Conservation (phyloP, 2,888 invertebrate species). For the Gastrophysa polygoni region DNA sequence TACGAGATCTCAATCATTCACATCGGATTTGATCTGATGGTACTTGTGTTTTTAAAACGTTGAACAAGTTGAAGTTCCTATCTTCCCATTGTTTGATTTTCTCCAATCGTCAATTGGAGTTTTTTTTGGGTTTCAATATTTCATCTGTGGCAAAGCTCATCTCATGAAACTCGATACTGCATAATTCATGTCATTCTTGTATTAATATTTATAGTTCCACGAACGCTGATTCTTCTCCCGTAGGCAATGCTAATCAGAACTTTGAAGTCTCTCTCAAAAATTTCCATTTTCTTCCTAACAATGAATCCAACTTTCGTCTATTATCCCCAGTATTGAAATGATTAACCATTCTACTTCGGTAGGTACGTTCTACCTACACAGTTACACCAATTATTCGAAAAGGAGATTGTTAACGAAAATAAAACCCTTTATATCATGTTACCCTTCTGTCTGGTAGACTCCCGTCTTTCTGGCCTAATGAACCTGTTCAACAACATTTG, state of each 20-base stretch:
- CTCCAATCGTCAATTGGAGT: too few relatives aligned
- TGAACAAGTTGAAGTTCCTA: too few relatives aligned
- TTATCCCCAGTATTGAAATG: conserved; percentile 21
- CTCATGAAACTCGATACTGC: conserved; percentile 4
- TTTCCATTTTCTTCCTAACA: conserved; percentile 13
- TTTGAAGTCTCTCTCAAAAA: conserved; percentile 12
- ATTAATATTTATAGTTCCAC: conserved; percentile 19
- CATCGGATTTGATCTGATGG: too few relatives aligned
- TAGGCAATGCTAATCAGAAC: conserved; percentile 17
- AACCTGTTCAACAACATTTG: conserved; percentile 6
- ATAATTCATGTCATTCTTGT: conserved; percentile 15
- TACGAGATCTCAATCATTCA: too few relatives aligned
- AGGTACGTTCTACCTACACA: conserved; percentile 20
- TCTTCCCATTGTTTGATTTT: too few relatives aligned
- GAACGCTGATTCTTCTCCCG: neutral
- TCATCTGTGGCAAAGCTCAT: neutral
- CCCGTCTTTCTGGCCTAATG: conserved; percentile 15
- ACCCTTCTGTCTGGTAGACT: conserved; percentile 11
- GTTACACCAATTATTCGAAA: conserved; percentile 28
- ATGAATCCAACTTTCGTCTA: conserved; percentile 3
- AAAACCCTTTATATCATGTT: conserved; percentile 25
- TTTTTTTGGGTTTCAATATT: too few relatives aligned
- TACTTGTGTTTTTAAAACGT: too few relatives aligned
- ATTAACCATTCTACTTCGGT: conserved; percentile 20
- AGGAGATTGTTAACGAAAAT: conserved; percentile 26